Conservation (phyloP, 2,888 invertebrate species). For the Gryllus longicercus region DNA sequence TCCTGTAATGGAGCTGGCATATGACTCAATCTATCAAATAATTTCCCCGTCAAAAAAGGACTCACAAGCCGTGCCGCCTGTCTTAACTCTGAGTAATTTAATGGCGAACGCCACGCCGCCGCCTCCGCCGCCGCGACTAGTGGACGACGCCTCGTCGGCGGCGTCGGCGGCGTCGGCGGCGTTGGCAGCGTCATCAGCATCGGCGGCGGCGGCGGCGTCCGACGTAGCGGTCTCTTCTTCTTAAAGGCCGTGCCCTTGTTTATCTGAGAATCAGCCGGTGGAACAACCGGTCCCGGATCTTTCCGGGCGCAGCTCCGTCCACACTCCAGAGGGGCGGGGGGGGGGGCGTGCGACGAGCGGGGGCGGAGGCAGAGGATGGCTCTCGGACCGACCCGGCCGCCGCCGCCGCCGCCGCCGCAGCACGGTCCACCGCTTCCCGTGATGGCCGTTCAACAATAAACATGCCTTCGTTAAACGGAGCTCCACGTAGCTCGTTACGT, state of each 20-base stretch:
- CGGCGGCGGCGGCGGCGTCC: neutral
- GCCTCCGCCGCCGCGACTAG: neutral
- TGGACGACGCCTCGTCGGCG: too few relatives aligned
- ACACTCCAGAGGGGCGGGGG: too few relatives aligned
- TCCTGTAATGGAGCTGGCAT: constrained; percentile 3
- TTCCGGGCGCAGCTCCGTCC: neutral
- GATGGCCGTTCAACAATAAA: neutral
- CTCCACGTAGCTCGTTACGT: neutral
- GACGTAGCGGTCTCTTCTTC: neutral
- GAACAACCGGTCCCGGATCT: constrained; percentile 4
- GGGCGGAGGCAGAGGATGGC: neutral
- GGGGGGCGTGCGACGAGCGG: neutral
- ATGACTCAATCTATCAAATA: constrained; percentile 17
- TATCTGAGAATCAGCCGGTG: neutral
- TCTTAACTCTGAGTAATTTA: neutral
- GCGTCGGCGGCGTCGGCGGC: too few relatives aligned
- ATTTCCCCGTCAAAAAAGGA: constrained; percentile 17
- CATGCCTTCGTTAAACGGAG: constrained; percentile 17
- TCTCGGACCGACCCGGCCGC: neutral
- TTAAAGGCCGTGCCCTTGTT: neutral
- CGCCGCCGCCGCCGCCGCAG: neutral
- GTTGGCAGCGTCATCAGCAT: too few relatives aligned
- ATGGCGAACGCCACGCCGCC: neutral
- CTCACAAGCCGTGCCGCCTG: neutral
- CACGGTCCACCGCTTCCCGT: neutral